Conservation (phyloP, 2,888 invertebrate genomes). For the Amiota mariae region DNA sequence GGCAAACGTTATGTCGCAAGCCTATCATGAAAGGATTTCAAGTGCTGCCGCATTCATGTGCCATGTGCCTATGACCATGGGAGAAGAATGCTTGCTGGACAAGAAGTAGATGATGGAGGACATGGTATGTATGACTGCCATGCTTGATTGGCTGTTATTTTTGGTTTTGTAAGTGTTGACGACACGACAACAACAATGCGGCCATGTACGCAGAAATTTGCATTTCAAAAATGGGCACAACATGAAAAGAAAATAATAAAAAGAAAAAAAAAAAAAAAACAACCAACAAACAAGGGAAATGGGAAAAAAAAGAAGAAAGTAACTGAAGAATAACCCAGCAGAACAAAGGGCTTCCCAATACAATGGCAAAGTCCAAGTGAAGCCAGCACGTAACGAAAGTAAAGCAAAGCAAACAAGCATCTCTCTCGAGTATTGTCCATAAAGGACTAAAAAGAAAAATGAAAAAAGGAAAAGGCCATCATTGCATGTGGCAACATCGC, state of each 20-base stretch:
- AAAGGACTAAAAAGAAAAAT: neutral
- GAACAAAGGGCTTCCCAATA: neutral
- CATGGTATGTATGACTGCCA: conserved; percentile 42
- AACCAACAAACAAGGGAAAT: neutral
- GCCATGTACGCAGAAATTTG: conserved; percentile 54
- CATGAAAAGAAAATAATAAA: neutral
- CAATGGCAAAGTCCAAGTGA: neutral
- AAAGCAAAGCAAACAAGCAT: no score
- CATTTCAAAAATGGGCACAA: conserved; percentile 59
- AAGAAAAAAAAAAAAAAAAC: neutral
- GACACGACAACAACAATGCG: conserved; percentile 32
- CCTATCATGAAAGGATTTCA: conserved; percentile 60
- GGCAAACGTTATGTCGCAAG: conserved; percentile 17
- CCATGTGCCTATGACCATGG: conserved; percentile 32
- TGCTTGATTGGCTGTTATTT: conserved; percentile 67
- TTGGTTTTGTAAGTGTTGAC: conserved; percentile 50
- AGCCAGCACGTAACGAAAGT: no score
- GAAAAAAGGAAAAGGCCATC: neutral
- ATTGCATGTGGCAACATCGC: conserved; percentile 32
- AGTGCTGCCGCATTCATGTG: conserved; percentile 37
- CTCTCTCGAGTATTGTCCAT: neutral
- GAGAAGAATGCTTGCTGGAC: neutral
- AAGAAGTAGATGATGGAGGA: neutral
- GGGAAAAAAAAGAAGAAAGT: neutral
- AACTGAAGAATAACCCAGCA: neutral